Evolutionary conservation across 2,797 vertebrate species (phyloP), one percentile per base, ranked within the genome.

Genomic region (Mus caroli): DNA sequence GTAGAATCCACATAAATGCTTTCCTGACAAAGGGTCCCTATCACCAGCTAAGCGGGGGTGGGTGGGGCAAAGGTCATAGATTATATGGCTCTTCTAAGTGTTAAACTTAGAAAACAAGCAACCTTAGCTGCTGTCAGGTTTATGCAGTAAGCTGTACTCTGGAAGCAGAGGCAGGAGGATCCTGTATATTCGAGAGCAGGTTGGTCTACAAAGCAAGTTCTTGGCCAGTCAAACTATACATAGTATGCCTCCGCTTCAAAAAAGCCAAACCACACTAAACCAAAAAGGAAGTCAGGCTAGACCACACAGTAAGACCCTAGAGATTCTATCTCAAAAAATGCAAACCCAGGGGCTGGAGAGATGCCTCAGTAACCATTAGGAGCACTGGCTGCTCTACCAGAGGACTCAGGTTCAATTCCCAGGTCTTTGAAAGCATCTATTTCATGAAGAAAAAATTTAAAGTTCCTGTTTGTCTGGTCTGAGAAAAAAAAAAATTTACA

Each of bases 91-190:
- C 67, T 84, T 84, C 86, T 52, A 94, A 96, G 91, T 88, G 73
- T 93, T 96, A 90, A 97, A 96, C 46, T 95, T 96, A 95, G 92
- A 90, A 95, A 96, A 96, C 88, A 97, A 93, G 92, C 13, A 64
- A 26, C 43, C 40, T 37, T 31, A 64, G 43, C 4, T 1, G 22
- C 43, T 78, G 43, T 64, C 22, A 24, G 56, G 14, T 24, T 78
- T 78, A 64, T 78, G 75, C 34, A 50, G 34, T n/a, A 37, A 52
- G 9, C 43, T 77, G 58, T n/a, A 50, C 43, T 50, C 31, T 26
- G 88, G 22, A 77, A 43, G 43, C 13, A 26, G 75, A 64, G 22
- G 40, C 31, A 89, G 73, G 56, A 37, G 43, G 24, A 52, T 50
- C 43, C 34, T 43, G 20, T 9, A 77, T 46, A 24, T 62, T 50